Conservation (phyloP, 2,888 invertebrate genomes). For the Pimpla rufipes region DNA sequence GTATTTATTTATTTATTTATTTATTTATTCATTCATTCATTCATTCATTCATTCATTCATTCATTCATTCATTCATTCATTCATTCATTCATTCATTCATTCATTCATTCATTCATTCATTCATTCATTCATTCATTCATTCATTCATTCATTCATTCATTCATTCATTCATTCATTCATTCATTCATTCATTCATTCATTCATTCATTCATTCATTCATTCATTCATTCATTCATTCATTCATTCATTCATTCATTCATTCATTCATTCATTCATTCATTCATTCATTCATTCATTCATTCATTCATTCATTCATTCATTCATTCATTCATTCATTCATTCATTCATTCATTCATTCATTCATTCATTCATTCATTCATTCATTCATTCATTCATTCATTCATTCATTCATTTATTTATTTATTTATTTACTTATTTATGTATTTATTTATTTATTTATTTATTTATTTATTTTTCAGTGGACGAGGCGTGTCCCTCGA, state of each 20-base stretch:
- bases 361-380: slow-evolving; percentile 36
- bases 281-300: slow-evolving; percentile 10
- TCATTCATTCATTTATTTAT: neutral
- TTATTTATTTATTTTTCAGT: slow-evolving; percentile 1
- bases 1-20: slow-evolving; percentile 75
- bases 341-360: slow-evolving; percentile 45
- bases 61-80: neutral
- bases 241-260: neutral
- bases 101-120: neutral
- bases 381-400: slow-evolving; percentile 1
- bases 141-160: neutral
- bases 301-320: slow-evolving; percentile 37
- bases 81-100: slow-evolving; percentile 1
- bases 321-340: slow-evolving; percentile 1
- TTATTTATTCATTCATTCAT: neutral
- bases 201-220: neutral
- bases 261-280: neutral
- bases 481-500: neutral
- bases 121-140: neutral
- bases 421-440: slow-evolving; percentile 1
- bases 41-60: neutral
- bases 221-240: slow-evolving; percentile 1
- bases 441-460: neutral
- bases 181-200: neutral
- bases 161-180: neutral